These are phyloP conservation scores for Epirrhoe alternata DNA, from an alignment of 2,888 invertebrate genomes.

Conservation along the genomic window DNA sequence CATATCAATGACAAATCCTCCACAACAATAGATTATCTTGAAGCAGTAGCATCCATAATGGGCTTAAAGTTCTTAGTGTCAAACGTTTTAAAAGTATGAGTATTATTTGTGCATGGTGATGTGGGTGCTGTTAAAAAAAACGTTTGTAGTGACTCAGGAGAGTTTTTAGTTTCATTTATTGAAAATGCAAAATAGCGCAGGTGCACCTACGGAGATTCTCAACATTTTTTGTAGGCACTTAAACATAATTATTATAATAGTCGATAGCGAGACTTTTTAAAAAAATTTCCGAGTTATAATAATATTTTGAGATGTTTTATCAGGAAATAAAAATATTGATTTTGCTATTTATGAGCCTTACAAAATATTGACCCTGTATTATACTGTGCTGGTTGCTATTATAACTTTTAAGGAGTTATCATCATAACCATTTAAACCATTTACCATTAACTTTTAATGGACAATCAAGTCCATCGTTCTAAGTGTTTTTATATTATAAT, in stretches of 20 bases:
- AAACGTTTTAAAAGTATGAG: background rate
- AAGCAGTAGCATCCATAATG: constrained; percentile 35
- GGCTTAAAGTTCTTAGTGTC: constrained; percentile 34
- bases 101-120: background rate
- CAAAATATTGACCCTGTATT: background rate
- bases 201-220: background rate
- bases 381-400: background rate
- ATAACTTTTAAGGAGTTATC: background rate
- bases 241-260: too few relatives aligned
- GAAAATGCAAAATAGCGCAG: background rate
- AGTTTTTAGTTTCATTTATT: too few relatives aligned
- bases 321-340: too few relatives aligned
- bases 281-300: too few relatives aligned
- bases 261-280: too few relatives aligned
- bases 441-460: too few relatives aligned
- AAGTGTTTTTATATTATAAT: too few relatives aligned
- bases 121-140: background rate
- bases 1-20: constrained; percentile 34
- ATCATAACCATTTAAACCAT: too few relatives aligned
- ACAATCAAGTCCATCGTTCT: too few relatives aligned
- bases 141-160: background rate
- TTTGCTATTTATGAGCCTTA: too few relatives aligned
- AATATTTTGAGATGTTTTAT: too few relatives aligned
- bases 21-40: constrained; percentile 24
- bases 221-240: too few relatives aligned